These are phyloP conservation scores for Cyclophora punctaria DNA, from an alignment of 2,888 invertebrate genomes.

Conservation along the genomic window DNA sequence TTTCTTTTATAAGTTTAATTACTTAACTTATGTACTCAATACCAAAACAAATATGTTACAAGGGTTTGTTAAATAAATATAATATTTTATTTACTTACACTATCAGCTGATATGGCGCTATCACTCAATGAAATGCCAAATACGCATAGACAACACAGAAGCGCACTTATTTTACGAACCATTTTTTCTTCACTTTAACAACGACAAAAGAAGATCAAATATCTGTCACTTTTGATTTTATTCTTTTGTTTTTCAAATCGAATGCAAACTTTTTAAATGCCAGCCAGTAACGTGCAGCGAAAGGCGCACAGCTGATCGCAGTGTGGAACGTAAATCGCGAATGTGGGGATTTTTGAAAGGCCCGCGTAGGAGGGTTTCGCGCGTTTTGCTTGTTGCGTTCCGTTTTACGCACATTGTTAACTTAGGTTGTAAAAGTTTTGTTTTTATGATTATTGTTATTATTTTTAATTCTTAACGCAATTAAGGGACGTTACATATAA, in stretches of 20 bases:
- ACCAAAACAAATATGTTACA: not conserved
- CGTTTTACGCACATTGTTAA: constrained; percentile 34
- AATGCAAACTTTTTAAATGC: constrained; percentile 21
- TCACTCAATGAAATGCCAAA: constrained; percentile 60
- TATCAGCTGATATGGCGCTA: constrained; percentile 63
- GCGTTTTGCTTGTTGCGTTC: constrained; percentile 56
- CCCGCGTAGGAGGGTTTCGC: constrained; percentile 73
- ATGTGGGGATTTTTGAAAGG: constrained; percentile 70
- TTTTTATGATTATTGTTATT: too few species aligned
- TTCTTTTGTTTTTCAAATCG: constrained; percentile 12
- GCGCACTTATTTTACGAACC: constrained; percentile 63
- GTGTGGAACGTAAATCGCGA: constrained; percentile 49
- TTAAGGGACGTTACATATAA: too few species aligned
- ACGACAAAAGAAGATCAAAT: constrained; percentile 8
- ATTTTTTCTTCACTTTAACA: constrained; percentile 32
- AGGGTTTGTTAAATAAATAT: not conserved
- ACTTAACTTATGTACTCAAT: not conserved
- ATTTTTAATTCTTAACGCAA: too few species aligned
- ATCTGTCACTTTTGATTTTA: constrained; percentile 4
- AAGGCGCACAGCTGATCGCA: constrained; percentile 56
- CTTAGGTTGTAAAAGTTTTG: not conserved
- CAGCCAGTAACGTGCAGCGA: constrained; percentile 43
- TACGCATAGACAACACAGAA: constrained; percentile 60
- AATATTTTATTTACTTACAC: constrained; percentile 37
- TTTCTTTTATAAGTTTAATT: not conserved